Percentiles rank a stretch among this genome's conserved stretches.
Conservation (phyloP, 2,888 invertebrate genomes). For the Hydropsyche betteni region DNA sequence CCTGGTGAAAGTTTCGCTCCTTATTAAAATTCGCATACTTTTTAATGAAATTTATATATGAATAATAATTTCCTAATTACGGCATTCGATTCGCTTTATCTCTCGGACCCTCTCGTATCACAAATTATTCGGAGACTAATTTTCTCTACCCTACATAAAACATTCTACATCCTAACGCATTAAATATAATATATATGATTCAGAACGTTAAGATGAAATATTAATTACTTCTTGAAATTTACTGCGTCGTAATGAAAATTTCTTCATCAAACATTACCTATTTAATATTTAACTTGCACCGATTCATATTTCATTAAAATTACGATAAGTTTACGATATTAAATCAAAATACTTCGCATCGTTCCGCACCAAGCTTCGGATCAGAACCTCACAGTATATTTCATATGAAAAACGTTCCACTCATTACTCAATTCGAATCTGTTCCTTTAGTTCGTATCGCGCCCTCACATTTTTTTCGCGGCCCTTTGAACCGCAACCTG, state of each 20-base stretch:
- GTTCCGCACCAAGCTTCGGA: not conserved
- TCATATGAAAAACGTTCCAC: not conserved
- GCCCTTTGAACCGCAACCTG: slow-evolving; percentile 13
- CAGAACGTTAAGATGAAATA: too few relatives aligned
- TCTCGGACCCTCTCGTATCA: too few relatives aligned
- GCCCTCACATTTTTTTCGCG: not conserved
- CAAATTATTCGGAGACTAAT: too few relatives aligned
- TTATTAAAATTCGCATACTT: slow-evolving; percentile 21
- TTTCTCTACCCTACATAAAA: too few relatives aligned
- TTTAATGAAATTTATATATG: not conserved
- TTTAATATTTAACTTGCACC: not conserved
- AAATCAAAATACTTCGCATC: not conserved
- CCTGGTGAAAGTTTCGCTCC: slow-evolving; percentile 21
- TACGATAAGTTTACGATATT: too few relatives aligned
- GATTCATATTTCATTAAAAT: too few relatives aligned
- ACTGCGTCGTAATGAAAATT: not conserved
- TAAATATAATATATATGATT: too few relatives aligned
- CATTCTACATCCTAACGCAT: too few relatives aligned
- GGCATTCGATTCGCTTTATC: too few relatives aligned
- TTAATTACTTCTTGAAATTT: too few relatives aligned
- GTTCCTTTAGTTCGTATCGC: not conserved
- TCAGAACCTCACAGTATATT: not conserved
- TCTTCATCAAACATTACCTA: not conserved
- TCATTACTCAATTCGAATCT: slow-evolving; percentile 1
- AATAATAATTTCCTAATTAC: not conserved